Evolutionary conservation across 2,113 vertebrate species (phyloP), one percentile per base, ranked within the genome.

Genomic region (Nothoprocta perdicaria): DNA sequence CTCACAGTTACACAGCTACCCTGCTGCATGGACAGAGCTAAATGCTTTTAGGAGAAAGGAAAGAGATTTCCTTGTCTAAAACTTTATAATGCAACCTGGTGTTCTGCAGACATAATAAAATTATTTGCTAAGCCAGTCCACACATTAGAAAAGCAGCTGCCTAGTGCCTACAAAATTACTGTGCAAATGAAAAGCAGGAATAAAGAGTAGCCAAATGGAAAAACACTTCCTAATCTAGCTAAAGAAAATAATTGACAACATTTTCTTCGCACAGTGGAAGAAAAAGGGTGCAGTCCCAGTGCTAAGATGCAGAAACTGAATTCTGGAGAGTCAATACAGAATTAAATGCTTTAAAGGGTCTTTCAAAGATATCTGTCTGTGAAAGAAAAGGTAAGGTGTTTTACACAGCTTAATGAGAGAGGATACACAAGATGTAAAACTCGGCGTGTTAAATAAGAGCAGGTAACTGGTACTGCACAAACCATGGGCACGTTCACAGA

Each of bases 61-160:
- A 75, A 84, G 52, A 95, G 84, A 91, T 84, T 68, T 84, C 72
- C n/a, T 91, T 65, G 72, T 80, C 84, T 87, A 91, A 95, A 96
- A 94, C 95, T 95, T 96, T 93, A 89, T 95, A 95, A 95, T 92
- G 79, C 79, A 94, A 96, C 94, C 90, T 93, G 84, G 84, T 93
- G 89, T 80, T 58, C 65, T 96, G 76, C 48, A 92, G 95, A 89
- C 94, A 89, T 94, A 96, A 96, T 96, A 96, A 74, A 96, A 94
- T 96, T 96, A 96, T 91, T 94, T 89, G 57, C 89, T 94, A 88
- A 85, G 82, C 79, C 92, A 93, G 95, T 95, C 92, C 91, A 88
- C 92, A 95, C 94, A 95, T 96, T 96, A 94, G 68, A 96, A 95
- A 82, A 95, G 82, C 96, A 96, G 94, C 96, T 95, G 95, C 87